phyloP scores from a whole-genome alignment of 2,797 vertebrate species.

The Chelidonichthys spinosus region DNA sequence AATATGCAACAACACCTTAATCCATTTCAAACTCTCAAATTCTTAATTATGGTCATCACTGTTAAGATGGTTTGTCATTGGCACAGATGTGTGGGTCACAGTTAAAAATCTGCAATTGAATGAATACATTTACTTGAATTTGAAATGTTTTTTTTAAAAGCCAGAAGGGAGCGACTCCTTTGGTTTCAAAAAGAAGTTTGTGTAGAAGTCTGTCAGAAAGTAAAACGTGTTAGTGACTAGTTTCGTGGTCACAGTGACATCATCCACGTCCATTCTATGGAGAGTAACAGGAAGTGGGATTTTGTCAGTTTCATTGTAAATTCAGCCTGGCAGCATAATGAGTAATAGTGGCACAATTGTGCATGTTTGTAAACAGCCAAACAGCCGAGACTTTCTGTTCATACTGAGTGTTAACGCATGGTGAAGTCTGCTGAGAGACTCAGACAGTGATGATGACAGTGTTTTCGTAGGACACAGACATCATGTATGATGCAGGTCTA shows the following conservation, averaged over 20 bases:
- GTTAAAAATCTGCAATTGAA: neutral
- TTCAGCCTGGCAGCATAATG: constrained; percentile 23
- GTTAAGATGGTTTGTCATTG: neutral
- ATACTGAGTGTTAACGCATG: constrained; percentile 21
- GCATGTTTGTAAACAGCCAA: constrained; percentile 40
- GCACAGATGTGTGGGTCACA: neutral
- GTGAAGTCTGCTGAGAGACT: constrained; percentile 42
- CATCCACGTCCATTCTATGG: too few species aligned
- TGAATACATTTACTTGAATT: neutral
- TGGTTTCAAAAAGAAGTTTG: too few species aligned
- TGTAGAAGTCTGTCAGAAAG: too few species aligned
- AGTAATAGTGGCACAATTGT: constrained; percentile 38
- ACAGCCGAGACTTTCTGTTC: constrained; percentile 41
- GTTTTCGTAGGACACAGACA: constrained; percentile 9
- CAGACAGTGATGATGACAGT: constrained; percentile 6
- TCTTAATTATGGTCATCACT: neutral
- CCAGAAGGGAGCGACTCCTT: too few species aligned
- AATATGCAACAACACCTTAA: neutral
- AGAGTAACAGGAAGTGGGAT: neutral
- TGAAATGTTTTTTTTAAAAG: too few species aligned
- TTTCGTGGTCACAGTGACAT: too few species aligned
- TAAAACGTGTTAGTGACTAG: too few species aligned
- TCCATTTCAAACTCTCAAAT: neutral
- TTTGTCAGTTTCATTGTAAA: neutral
- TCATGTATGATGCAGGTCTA: constrained; percentile 15